Evolutionary conservation across 2,113 vertebrate genomes (phyloP), one percentile per base, ranked within the genome.

Genomic region (Ia io): DNA sequence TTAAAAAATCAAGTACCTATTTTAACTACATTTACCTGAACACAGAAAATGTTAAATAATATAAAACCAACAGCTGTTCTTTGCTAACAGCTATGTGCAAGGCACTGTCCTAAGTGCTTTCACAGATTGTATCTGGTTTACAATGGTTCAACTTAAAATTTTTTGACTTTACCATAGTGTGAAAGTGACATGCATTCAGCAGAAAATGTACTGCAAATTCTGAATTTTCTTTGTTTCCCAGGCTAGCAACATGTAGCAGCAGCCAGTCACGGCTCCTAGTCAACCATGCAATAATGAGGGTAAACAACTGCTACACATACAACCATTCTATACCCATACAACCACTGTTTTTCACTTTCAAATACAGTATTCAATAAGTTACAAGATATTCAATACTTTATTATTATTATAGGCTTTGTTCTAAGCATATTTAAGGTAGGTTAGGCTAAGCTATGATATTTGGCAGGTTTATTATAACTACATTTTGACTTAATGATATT

Each of bases 11-110:
- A 53, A 94, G 44, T 53, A 74, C 7, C n/a, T 84, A 30, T 13
- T 51, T 85, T 90, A 78, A 73, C 49, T 84, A 74, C 9, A 82
- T 74, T 89, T 74, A 79, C 82, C 40, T 63, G 40, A 96, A 91
- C 35, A 74, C 17, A 35, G 23, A 61, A 91, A 93, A 80, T 16
- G 44, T 70, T 84, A 80, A 88, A 37, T 47, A 12, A 94, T 56
- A 67, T 6, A 82, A 37, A 93, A 82, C 6, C 14, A 91, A 53
- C 0, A 84, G 35, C 18, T 88, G 30, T 83, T 61, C 70, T 51
- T 85, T 61, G 88, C 35, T 85, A 96, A 96, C 18, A 51, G 25
- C 51, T 78, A 37, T 6, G 8, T 56, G 22, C 20, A 91, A 76
- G 35, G 47, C 42, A 61, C 42, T 71, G 30, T 78, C 70, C 13